These are phyloP conservation scores for Eleginops maclovinus DNA, from an alignment of 2,113 vertebrate species.

Conservation along the genomic window DNA sequence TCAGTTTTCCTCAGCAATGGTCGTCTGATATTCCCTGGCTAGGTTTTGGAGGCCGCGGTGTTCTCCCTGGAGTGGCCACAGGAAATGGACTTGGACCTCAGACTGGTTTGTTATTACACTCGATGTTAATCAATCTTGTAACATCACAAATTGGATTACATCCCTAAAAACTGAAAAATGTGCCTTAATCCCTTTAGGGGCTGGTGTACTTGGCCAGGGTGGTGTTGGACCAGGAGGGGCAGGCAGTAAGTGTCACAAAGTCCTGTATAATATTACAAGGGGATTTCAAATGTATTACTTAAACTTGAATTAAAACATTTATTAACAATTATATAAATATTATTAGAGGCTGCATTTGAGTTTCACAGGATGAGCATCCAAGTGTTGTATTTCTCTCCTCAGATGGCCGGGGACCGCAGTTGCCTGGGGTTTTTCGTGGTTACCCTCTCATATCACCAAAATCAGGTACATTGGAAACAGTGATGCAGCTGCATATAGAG, in stretches of 20 bases:
- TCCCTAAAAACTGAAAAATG: conserved; percentile 1
- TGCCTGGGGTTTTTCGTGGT: conserved; percentile 79
- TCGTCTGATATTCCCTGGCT: not conserved
- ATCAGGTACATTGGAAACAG: conserved; percentile 65
- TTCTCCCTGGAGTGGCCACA: conserved; percentile 79
- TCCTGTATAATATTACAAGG: not conserved
- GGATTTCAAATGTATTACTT: not conserved
- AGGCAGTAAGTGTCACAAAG: conserved; percentile 53
- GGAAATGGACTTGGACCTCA: conserved; percentile 77
- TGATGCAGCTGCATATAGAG: not conserved
- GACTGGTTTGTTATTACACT: conserved; percentile 56
- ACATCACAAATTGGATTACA: not conserved
- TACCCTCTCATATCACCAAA: conserved; percentile 81
- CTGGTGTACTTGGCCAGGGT: conserved; percentile 72
- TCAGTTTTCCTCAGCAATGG: not conserved
- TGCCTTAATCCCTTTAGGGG: conserved; percentile 42
- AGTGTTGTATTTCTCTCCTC: conserved; percentile 32
- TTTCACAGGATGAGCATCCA: not conserved
- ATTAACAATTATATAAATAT: not conserved
- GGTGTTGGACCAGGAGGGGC: conserved; percentile 67
- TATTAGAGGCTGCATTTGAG: not conserved
- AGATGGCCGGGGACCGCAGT: conserved; percentile 75
- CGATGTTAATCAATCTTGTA: not conserved
- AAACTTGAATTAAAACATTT: not conserved
- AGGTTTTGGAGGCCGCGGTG: conserved; percentile 79